Percentiles rank a stretch among this genome's conserved stretches.
Evolutionary conservation across 2,113 vertebrate genomes (phyloP).

Genomic region (Brachyistius frenatus): DNA sequence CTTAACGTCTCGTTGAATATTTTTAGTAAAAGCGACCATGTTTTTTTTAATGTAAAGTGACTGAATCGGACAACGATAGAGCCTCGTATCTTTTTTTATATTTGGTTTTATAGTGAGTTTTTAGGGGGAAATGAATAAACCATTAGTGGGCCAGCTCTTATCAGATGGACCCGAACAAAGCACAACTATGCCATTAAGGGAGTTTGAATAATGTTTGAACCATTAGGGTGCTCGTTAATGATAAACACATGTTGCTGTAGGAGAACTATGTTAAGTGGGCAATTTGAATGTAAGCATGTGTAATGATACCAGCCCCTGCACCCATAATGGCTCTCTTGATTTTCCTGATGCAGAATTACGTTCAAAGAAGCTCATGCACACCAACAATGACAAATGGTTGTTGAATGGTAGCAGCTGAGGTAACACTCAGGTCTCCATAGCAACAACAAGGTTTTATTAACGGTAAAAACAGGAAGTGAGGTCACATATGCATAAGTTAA

Average conservation of each 20-base stretch:
- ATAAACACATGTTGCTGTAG: constrained; percentile 85
- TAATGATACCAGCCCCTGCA: constrained; percentile 77
- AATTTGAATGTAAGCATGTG: constrained; percentile 84
- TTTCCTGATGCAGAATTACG: constrained; percentile 66
- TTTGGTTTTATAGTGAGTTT: constrained; percentile 45
- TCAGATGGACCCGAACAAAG: constrained; percentile 77
- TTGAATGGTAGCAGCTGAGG: constrained; percentile 22
- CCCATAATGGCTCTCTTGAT: constrained; percentile 77
- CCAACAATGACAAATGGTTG: constrained; percentile 34
- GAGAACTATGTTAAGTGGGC: constrained; percentile 85
- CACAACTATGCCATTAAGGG: constrained; percentile 79
- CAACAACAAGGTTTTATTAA: not conserved
- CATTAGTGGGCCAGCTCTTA: constrained; percentile 81
- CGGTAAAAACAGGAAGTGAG: constrained; percentile 27
- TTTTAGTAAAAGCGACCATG: not conserved
- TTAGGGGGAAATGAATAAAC: constrained; percentile 77
- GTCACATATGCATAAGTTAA: not conserved
- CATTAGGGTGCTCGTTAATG: constrained; percentile 85
- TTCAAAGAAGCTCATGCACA: constrained; percentile 27
- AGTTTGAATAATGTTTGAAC: constrained; percentile 84
- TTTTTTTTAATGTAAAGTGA: constrained; percentile 8
- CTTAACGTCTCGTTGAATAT: not conserved
- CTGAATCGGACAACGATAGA: constrained; percentile 22
- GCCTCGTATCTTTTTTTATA: constrained; percentile 5
- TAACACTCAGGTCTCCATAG: not conserved